A percentile compares a stretch with the other conserved stretches of the same genome.
Evolutionary conservation across 2,797 vertebrate species (phyloP).

Genomic region (Neoniphon sammara): DNA sequence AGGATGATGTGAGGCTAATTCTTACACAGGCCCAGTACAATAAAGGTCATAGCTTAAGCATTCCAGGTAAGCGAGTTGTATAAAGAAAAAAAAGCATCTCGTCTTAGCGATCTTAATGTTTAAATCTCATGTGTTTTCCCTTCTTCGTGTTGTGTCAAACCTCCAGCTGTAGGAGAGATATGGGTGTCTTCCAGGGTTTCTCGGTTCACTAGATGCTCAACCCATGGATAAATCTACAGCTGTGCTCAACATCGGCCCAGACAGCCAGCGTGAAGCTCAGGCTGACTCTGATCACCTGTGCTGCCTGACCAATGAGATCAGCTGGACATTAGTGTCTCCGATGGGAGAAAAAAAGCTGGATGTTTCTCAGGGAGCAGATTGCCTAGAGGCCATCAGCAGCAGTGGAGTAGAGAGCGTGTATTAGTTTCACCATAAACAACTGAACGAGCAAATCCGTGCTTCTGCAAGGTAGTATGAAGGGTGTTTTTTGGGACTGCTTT

Average conservation of each 20-base stretch:
- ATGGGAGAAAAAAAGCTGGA: conserved; percentile 9
- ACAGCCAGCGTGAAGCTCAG: conserved; percentile 20
- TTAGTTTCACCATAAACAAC: conserved; percentile 13
- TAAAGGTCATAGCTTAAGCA: no score
- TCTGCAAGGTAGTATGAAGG: conserved; percentile 9
- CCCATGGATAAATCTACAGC: conserved; percentile 27
- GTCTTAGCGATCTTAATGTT: no score
- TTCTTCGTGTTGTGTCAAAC: background rate
- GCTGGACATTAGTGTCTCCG: background rate
- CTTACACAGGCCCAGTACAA: no score
- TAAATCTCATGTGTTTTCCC: no score
- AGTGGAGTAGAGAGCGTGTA: background rate
- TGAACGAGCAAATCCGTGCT: background rate
- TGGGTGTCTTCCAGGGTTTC: background rate
- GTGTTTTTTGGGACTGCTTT: background rate
- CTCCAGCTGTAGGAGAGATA: background rate
- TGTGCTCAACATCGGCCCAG: conserved; percentile 28
- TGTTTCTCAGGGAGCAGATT: background rate
- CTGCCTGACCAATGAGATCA: conserved; percentile 15
- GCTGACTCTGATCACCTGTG: conserved; percentile 53
- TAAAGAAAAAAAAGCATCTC: background rate
- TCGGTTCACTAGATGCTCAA: conserved; percentile 35
- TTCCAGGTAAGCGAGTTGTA: no score
- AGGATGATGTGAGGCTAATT: background rate
- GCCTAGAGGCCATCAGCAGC: background rate